Conservation (phyloP, 2,797 vertebrate species). For the Craterocephalus amniculus region DNA sequence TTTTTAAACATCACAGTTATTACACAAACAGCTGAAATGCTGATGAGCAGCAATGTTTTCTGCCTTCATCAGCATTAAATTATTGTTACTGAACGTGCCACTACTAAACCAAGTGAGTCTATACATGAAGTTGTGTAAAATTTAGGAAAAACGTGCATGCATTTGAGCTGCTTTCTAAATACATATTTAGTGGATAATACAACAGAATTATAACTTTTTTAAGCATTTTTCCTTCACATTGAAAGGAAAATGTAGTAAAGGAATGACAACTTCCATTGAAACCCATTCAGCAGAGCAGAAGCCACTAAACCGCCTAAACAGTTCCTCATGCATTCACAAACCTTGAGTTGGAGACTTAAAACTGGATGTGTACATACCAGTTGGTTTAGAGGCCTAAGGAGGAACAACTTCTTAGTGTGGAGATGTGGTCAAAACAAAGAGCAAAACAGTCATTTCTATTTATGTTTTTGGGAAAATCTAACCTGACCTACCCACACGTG, state of each 20-base stretch:
- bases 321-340: too few relatives aligned
- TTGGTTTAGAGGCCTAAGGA: neutral
- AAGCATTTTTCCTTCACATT: neutral
- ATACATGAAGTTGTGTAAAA: neutral
- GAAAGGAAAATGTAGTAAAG: neutral
- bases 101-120: neutral
- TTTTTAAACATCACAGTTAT: neutral
- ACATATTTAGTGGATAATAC: neutral
- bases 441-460: neutral
- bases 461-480: neutral
- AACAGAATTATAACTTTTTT: too few relatives aligned
- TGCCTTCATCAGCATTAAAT: neutral
- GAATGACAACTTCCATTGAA: too few relatives aligned
- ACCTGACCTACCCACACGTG: constrained; percentile 14
- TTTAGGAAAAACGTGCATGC: neutral
- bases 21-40: neutral
- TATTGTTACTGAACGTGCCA: too few relatives aligned
- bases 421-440: constrained; percentile 3
- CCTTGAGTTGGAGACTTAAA: too few relatives aligned
- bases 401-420: neutral
- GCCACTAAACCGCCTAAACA: too few relatives aligned
- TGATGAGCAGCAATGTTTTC: neutral
- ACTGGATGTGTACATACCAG: too few relatives aligned
- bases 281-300: neutral
- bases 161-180: neutral